Evolutionary conservation across 2,888 invertebrate species (phyloP), one percentile per base, ranked within the genome.

Genomic region (Ophion ventricosus): DNA sequence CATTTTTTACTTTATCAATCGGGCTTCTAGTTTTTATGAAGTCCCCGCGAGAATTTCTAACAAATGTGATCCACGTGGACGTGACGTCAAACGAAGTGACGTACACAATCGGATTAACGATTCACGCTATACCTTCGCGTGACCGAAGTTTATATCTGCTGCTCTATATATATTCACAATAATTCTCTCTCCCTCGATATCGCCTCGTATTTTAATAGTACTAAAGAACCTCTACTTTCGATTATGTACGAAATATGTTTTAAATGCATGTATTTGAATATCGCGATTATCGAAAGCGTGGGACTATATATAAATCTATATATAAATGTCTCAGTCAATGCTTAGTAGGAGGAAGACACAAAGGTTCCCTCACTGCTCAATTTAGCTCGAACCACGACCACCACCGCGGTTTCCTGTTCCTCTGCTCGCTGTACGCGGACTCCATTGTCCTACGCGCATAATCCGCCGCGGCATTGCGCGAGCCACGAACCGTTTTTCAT

Each of bases 391-490:
- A 70, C 81, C 40, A 76, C 54, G 57, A 91, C 91, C 88, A 91
- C 91, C 88, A 89, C 64, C 88, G 77, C 57, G 78, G 66, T 88
- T 85, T 92, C 88, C 91, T 92, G 91, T 79, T 92, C 43, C 90
- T 92, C 92, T 92, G 92, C 88, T 92, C 89, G 88, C 84, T 84
- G 86, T 85, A 84, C 88, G 88, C 89, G 89, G 90, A 88, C 90
- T 91, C 91, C 90, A 92, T 92, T 92, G 91, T 92, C 91, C 91
- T 91, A 89, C 88, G 86, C 86, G 89, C 87, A 87, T 87, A 79
- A 85, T 86, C 85, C 87, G 59, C 59, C 87, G 79, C 82, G 66
- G 69, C 63, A 56, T 54, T 54, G 23, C 23, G 61, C 23, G 64
- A 54, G 8, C 29, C 35, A 25, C 61, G 20, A 61, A 10, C 10